Evolutionary conservation across 1,140 invertebrate species (phyloP), one percentile per base, ranked within the genome.

Genomic region (Tyrophagus putrescentiae): DNA sequence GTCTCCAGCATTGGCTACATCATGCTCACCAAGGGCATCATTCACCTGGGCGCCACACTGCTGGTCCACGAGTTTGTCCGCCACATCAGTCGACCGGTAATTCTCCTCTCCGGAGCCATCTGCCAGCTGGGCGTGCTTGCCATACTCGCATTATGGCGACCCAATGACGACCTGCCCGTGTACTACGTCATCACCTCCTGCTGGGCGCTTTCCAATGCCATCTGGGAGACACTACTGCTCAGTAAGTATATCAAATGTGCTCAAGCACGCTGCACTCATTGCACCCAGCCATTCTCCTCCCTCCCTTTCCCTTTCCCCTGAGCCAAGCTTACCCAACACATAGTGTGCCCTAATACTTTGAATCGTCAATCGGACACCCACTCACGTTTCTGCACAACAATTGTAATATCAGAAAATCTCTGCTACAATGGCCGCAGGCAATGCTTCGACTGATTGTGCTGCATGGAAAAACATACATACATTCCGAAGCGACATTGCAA

Each of bases 191-290:
- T 75, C 4, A 67, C 73, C 21, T 70, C 68, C 5, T 72, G 72
- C 61, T 68, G 73, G 60, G 73, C 72, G 2, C 64, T 75, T 1
- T 74, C 72, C 64, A 71, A 73, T 58, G 72, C 73, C 28, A 72
- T 75, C 13, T 75, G 72, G 73, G 72, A 75, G 61, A 75, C 73
- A 0, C 68, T 75, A 60, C 72, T 69, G 3, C 71, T 73, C 59
- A 73, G 73, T 75, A 68, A 69, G 73, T 54, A 54, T 4, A 13
- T 6, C n/a, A n/a, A n/a, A n/a, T n/a, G n/a, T n/a, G n/a, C n/a
- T n/a, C n/a, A n/a, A n/a, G n/a, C n/a, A n/a, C n/a, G n/a, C n/a
- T n/a, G n/a, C n/a, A 39, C 36, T 13, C 13, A 39, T 39, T 13
- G 36, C 36, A 13, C 68, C 57, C 9, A 16, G 25, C 41, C 52